Evolutionary conservation across 92 coral and sea anemone species (phyloP), one percentile per base, ranked within the genome.

Genomic region (Phenganax subtilis): DNA sequence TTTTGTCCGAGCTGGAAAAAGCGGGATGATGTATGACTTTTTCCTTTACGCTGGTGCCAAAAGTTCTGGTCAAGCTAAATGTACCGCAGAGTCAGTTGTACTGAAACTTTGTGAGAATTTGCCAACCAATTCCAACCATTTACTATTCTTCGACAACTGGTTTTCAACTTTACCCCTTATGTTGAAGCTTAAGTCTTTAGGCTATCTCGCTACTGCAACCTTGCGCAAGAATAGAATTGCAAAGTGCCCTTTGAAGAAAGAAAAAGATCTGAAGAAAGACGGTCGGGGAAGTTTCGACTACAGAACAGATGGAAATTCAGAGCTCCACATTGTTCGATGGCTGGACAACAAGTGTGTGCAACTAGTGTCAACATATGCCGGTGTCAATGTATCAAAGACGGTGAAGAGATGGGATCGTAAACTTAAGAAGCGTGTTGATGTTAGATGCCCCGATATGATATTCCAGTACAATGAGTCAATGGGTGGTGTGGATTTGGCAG

Each of bases 61-160:
- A 20, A 20, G 25, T 20, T 20, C 25, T 20, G 25, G 25, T 20
- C 25, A 20, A 20, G 10, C 62, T 10, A 57, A 57, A 57, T 57
- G 62, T 16, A 57, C 62, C 16, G 62, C 62, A 57, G 62, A 57
- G 62, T 57, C 62, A 16, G 62, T 57, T 10, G 62, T 57, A 16
- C 62, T 57, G 62, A 57, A 57, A 57, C 62, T 57, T 63, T 63
- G 70, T 31, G 28, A 63, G 16, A 63, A 31, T 63, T 63, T 63
- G 70, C 70, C 70, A 63, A 63, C 16, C 27, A 63, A 63, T 63
- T 63, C 27, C 70, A 63, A 63, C 70, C 70, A 57, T 57, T 20
- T 20, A 20, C 25, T 20, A 20, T 20, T 20, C 25, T 20, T 20
- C 25, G 25, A 20, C 25, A 20, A 20, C 25, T 20, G 25, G 25